phyloP scores from a whole-genome alignment of 2,797 vertebrate species.

The Phataginus tricuspis region DNA sequence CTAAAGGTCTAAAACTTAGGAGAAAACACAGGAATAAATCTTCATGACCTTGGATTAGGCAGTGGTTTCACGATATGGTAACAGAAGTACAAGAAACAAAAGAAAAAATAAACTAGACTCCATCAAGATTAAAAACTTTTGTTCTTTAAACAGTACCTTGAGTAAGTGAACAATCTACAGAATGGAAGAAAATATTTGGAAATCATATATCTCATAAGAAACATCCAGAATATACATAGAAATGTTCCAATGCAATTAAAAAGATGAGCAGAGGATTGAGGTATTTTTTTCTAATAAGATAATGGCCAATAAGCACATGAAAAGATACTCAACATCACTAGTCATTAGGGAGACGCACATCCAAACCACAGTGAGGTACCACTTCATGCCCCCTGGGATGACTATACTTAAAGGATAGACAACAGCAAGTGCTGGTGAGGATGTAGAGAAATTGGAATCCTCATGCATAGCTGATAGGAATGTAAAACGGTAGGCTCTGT shows the following conservation, averaged over 20 bases:
- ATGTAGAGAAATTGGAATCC: not conserved
- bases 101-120: not conserved
- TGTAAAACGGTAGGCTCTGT: not conserved
- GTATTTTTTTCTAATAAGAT: not conserved
- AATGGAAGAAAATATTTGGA: not conserved
- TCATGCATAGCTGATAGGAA: not conserved
- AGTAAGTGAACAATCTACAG: not conserved
- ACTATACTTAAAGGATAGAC: not conserved
- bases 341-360: not conserved
- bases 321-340: no score
- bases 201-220: not conserved
- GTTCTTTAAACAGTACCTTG: not conserved
- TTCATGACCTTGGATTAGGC: not conserved
- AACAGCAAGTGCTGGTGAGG: not conserved
- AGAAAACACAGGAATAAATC: not conserved
- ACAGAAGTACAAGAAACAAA: not conserved
- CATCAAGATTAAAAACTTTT: not conserved
- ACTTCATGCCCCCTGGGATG: not conserved
- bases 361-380: not conserved
- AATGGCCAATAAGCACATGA: not conserved
- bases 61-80: not conserved
- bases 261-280: not conserved
- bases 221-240: not conserved
- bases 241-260: not conserved
- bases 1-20: not conserved